Evolutionary conservation across 2,113 vertebrate genomes (phyloP), one percentile per base, ranked within the genome.

Genomic region (Urocitellus parryii): DNA sequence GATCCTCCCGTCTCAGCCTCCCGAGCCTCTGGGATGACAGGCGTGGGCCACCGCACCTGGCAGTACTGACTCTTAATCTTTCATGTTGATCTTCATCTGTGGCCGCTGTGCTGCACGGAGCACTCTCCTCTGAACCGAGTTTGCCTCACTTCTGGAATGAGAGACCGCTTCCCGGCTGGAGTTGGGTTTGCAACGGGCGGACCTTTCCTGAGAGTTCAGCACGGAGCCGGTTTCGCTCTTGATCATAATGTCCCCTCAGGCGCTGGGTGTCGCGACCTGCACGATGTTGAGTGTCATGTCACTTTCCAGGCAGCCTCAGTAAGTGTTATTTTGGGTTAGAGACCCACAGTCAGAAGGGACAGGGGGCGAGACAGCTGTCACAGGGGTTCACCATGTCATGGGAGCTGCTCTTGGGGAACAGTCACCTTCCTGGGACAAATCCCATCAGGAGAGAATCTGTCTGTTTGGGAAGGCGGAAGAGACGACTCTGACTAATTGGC

Each of bases 311-410:
- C 16, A 61, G 80, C 32, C 70, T 73, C 37, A 1, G 0, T 34
- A n/a, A 74, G 70, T 83, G 76, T 45, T 95, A 90, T 90, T 72
- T 92, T 90, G 70, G 24, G 56, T 74, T 63, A 92, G 63, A 83
- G 74, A 92, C 48, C 8, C 1, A 82, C 45, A 61, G 37, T 18
- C 17, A 73, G 89, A 89, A 53, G 65, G 76, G 94, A 79, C 45
- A 81, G 72, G 84, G 20, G 84, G 80, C 13, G 61, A 90, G 68
- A 87, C 94, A 87, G 92, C 76, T 94, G 96, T 92, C 96, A 83
- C 70, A 58, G 48, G 25, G 58, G 48, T 77, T 81, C 76, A 77
- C 61, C 78, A 13, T 90, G 84, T 83, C 88, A 87, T 37, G 72
- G 56, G 34, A 29, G 61, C 45, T 58, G 51, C 34, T 92, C 53